Evolutionary conservation across 2,888 invertebrate species (phyloP).

Genomic region (Erebia epiphron): DNA sequence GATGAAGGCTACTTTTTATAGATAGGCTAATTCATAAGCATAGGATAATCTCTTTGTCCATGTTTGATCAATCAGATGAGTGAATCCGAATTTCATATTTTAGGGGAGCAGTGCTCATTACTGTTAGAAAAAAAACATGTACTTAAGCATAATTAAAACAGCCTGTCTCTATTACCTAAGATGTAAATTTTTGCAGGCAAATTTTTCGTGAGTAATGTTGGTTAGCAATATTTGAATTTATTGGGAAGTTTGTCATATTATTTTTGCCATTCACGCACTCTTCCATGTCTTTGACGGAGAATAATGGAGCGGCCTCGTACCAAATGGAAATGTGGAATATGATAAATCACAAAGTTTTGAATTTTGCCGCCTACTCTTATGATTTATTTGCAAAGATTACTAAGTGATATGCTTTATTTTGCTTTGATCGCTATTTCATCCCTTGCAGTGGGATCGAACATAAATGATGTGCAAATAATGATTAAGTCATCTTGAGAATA

Average conservation of each 20-base stretch:
- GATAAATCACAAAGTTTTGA: constrained; percentile 81
- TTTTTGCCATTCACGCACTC: constrained; percentile 34
- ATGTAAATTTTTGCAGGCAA: too few relatives aligned
- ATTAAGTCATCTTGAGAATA: constrained; percentile 24
- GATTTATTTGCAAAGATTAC: constrained; percentile 74
- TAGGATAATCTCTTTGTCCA: too few relatives aligned
- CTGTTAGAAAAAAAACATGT: too few relatives aligned
- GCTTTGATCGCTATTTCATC: constrained; percentile 42
- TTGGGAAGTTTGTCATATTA: constrained; percentile 19
- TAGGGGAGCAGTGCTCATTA: too few relatives aligned
- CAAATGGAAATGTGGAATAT: constrained; percentile 80
- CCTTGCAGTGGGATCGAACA: constrained; percentile 32
- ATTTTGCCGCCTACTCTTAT: constrained; percentile 72
- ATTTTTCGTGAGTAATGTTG: background rate
- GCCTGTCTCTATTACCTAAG: too few relatives aligned
- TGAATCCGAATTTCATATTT: too few relatives aligned
- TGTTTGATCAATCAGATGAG: too few relatives aligned
- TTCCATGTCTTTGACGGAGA: constrained; percentile 76
- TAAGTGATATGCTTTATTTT: constrained; percentile 63
- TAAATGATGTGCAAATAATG: constrained; percentile 37
- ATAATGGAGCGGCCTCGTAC: constrained; percentile 76
- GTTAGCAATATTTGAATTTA: background rate
- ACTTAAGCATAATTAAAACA: too few relatives aligned
- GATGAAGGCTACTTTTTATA: too few relatives aligned
- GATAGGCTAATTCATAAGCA: too few relatives aligned